Evolutionary conservation across 2,113 vertebrate species (phyloP), one percentile per base, ranked within the genome.

Genomic region (Phaethon lepturus): DNA sequence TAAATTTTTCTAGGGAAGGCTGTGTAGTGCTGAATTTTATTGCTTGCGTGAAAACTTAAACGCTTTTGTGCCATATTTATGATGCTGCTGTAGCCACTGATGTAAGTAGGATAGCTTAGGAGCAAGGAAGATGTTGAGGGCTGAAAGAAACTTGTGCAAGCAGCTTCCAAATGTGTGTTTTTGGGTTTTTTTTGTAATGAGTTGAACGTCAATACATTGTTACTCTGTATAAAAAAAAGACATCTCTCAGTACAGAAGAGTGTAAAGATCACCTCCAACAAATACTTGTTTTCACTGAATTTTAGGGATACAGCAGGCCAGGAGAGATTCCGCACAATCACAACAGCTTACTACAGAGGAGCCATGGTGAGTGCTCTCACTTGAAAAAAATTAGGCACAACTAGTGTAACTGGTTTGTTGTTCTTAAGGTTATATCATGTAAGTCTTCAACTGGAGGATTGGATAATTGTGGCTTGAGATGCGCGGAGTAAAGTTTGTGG

Each of bases 261-360:
- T n/a, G 31, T 85, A 14, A 92, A 90, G 35, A n/a, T 58, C 19
- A 38, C 63, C 20, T 68, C n/a, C 26, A 86, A 71, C 8, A 73
- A 84, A 50, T 74, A 4, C 26, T 28, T 84, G 58, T 93, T 90
- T 95, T 88, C 89, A 52, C 92, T 87, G 71, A 50, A 67, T 96
- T 97, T 56, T 68, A 98, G 99, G 99, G 99, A 99, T 97, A 99
- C 99, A 24, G 99, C 99, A 2, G 99, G 99, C 49, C 99, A 99
- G 96, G 99, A 99, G 97, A 97, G 99, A 91, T 99, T 99, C 97
- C 98, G 99, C 88, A 99, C 99, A 44, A 99, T 99, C 97, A 99
- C 99, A 0, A 99, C 99, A 11, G 99, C 99, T 22, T 99, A 99
- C 84, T 99, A 99, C 96, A 98, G 99, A 98, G 99, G 99, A 96